Percentiles rank a stretch among this genome's conserved stretches.
These are phyloP conservation scores for Polypedilum pembai DNA, from an alignment of 1,140 invertebrate genomes.

Conservation along the genomic window DNA sequence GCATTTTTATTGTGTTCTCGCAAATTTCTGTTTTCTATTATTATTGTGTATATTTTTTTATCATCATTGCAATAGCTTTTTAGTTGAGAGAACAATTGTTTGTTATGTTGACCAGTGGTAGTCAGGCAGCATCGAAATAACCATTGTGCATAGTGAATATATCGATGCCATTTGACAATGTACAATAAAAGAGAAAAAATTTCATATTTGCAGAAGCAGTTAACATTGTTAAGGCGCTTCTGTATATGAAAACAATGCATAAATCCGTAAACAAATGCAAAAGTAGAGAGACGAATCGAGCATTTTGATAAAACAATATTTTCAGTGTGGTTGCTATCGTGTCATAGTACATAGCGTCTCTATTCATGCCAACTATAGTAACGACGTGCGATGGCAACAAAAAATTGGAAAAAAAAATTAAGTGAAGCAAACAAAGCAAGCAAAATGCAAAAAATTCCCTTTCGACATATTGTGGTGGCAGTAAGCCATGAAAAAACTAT, in stretches of 20 bases:
- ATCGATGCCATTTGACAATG: background rate
- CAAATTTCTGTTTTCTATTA: too few species aligned
- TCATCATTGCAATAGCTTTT: too few species aligned
- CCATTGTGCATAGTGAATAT: background rate
- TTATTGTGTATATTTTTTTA: too few species aligned
- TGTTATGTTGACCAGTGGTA: background rate
- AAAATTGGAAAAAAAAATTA: background rate
- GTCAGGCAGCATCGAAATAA: too few species aligned
- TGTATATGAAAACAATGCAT: background rate
- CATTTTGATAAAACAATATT: constrained; percentile 28
- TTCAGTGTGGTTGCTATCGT: background rate
- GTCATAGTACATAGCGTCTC: background rate
- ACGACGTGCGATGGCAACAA: background rate
- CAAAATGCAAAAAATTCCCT: background rate
- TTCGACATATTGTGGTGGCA: constrained; percentile 10
- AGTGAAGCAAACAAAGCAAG: background rate
- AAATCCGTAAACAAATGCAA: background rate
- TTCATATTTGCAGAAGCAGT: too few species aligned
- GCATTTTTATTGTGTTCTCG: too few species aligned
- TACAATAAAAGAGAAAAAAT: background rate
- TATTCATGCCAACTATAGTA: background rate
- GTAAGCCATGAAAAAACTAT: constrained; percentile 12
- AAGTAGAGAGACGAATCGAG: background rate
- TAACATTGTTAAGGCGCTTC: background rate
- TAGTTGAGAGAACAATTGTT: constrained; percentile 1